Base-by-base conservation (phyloP, 2,888 invertebrate genomes). In the Plagiodera versicolora region DNA sequence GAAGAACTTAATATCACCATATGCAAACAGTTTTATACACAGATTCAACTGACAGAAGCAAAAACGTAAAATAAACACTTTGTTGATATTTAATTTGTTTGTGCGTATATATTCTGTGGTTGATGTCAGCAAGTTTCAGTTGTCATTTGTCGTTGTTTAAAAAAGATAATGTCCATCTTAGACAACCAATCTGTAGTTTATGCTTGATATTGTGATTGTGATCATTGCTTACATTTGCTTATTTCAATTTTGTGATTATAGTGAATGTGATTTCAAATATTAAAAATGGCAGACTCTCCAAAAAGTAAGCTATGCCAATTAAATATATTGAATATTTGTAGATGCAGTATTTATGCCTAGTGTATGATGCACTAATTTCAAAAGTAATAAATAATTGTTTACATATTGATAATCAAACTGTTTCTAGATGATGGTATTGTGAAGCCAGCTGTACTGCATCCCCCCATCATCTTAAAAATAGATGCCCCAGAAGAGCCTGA, bases 381-480 rank as follows among this genome's bases (percentile, higher is more conserved):
- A 46, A 35, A 56, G 28, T 17, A 20, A 44, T 39, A 16, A 20
- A 30, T 49, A 49, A 16, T 28, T 58, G 24, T 55, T 16, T 9
- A 51, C 30, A n/a, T 32, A 4, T 32, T 35, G 3, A 1, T 14
- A 51, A 16, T 51, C n/a, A 39, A 39, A 10, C 18, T n/a, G 72
- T 71, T 66, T 68, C 56, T 56, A 28, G 58, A 65, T 46, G 68
- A 71, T 50, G 61, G 56, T 46, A 44, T 65, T 55, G 58, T 67
- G 30, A 70, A 67, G 51, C 61, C 67, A 46, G 58, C 70, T 58
- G 66, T 67, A 58, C 67, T 74, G 46, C 74, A 74, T 59, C 70
- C 76, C 47, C 67, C 74, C 47, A 76, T 77, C 59, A 77, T 76
- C 63, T 79, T 77, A 76, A 77, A 77, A 73, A 75, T 77, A 50